Evolutionary conservation across 2,797 vertebrate species (phyloP), one percentile per base, ranked within the genome.

Genomic region (Clamator glandarius): DNA sequence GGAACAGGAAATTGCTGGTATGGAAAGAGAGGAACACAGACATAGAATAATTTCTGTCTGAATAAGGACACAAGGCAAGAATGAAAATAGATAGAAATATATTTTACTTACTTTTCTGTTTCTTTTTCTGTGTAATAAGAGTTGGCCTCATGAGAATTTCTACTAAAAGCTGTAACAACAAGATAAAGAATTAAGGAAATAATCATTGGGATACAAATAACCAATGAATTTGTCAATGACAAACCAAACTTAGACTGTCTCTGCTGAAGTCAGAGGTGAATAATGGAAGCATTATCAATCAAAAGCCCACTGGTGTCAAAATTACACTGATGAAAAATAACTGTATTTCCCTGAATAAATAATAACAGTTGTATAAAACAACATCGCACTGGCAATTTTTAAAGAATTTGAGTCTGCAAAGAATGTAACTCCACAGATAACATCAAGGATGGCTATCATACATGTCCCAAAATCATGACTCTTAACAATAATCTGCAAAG

Each of bases 141-240:
- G 99, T 99, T 95, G 99, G 99, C 92, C 99, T 98, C 99, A 99
- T 99, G 92, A 99, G 97, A 97, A 99, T 99, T 98, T 99, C 99
- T 97, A 99, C 98, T 91, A 99, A 98, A 96, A 99, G 98, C 99
- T 99, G 96, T 74, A 91, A 91, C 70, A 90, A 84, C 11, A 96
- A 93, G 48, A 91, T 17, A 58, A 67, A 41, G 63, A 84, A 92
- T 93, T 93, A 85, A 95, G 58, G 35, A 52, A 78, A 62, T n/a
- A 41, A 85, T 76, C 62, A 67, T 1, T 68, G 55, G 84, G 33
- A 91, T 33, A 75, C 46, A 83, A 92, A 69, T 26, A 72, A 25
- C 8, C 28, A 63, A 48, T 33, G 58, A 36, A 80, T 80, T 76
- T 81, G 29, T 59, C 58, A 73, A 51, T n/a, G 55, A 41, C 24